Conservation (phyloP, 2,888 invertebrate genomes). For the Pheosia tremula region DNA sequence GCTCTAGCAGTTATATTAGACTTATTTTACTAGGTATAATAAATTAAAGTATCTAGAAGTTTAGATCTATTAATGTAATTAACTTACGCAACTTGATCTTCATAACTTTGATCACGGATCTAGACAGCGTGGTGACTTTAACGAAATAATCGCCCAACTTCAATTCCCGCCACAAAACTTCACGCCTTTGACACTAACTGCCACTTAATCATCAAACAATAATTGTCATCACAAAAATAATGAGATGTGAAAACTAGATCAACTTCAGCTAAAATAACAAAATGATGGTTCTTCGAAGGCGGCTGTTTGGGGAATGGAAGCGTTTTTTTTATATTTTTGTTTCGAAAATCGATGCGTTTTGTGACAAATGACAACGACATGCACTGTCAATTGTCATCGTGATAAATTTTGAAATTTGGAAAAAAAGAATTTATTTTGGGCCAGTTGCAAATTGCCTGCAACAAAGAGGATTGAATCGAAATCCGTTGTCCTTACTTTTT, state of each 20-base stretch:
- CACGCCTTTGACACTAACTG: constrained; percentile 59
- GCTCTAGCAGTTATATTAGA: too few relatives aligned
- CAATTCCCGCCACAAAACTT: constrained; percentile 62
- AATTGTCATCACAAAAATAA: constrained; percentile 47
- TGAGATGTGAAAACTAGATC: constrained; percentile 29
- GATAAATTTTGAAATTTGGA: constrained; percentile 69
- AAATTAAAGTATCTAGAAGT: too few relatives aligned
- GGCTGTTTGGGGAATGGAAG: constrained; percentile 53
- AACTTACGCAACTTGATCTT: constrained; percentile 82
- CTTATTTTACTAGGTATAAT: too few relatives aligned
- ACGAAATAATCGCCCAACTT: constrained; percentile 52
- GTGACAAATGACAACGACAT: constrained; percentile 76
- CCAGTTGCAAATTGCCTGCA: constrained; percentile 20
- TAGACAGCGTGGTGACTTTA: constrained; percentile 76
- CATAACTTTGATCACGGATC: constrained; percentile 82
- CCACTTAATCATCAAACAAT: constrained; percentile 45
- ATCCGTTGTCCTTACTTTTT: not conserved
- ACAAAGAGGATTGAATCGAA: constrained; percentile 1
- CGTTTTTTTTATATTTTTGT: constrained; percentile 54
- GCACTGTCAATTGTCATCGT: constrained; percentile 69
- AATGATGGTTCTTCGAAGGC: constrained; percentile 46
- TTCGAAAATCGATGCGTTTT: constrained; percentile 73
- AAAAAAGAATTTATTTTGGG: constrained; percentile 48
- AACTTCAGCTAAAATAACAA: constrained; percentile 22
- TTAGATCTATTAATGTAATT: constrained; percentile 7